A percentile compares a stretch with the other conserved stretches of the same genome.
Evolutionary conservation across 2,888 invertebrate species (phyloP).

Genomic region (Pristionchus japonicus): DNA sequence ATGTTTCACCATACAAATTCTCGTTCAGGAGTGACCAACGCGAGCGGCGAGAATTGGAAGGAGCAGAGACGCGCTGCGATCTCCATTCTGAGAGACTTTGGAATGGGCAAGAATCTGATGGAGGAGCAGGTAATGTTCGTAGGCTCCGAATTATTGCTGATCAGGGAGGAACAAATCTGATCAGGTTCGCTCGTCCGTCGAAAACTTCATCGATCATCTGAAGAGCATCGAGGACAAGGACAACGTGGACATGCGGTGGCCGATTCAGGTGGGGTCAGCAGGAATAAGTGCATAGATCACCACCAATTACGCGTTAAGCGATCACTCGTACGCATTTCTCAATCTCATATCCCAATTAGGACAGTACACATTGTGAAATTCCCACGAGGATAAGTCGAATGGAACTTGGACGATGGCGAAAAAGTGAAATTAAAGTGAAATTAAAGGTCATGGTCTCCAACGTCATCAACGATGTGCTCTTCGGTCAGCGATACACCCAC

Average conservation of each 20-base stretch:
- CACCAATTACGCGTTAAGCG: no score
- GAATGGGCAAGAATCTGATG: conserved; percentile 21
- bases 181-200: not conserved
- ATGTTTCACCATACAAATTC: not conserved
- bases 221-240: not conserved
- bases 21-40: not conserved
- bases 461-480: conserved; percentile 12
- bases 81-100: conserved; percentile 19
- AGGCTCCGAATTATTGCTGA: not conserved
- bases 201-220: not conserved
- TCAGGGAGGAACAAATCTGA: not conserved
- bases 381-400: no score
- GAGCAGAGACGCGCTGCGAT: not conserved
- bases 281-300: not conserved
- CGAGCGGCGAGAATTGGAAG: conserved; percentile 30
- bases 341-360: no score
- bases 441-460: conserved; percentile 5
- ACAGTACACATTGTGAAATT: no score
- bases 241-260: not conserved
- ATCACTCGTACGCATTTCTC: no score
- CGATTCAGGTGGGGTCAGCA: not conserved
- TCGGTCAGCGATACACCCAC: not conserved
- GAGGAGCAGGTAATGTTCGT: not conserved
- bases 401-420: no score
- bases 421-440: not conserved